phyloP scores from a whole-genome alignment of 2,113 vertebrate genomes.

The Morone saxatilis region DNA sequence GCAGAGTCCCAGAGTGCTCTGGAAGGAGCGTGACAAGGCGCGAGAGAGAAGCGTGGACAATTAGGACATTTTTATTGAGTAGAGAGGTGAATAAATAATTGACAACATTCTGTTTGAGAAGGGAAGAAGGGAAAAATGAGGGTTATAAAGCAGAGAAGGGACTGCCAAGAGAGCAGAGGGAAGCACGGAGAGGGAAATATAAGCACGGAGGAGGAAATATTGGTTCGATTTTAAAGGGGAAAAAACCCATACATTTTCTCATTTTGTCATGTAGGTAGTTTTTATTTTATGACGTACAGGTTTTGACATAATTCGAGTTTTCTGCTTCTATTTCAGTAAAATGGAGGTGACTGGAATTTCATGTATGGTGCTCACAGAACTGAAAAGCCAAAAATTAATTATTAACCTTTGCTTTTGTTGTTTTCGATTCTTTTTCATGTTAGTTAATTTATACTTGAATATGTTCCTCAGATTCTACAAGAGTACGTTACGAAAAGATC shows the following conservation, averaged over 20 bases:
- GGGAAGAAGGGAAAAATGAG: constrained; percentile 29
- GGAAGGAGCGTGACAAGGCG: constrained; percentile 39
- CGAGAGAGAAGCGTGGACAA: constrained; percentile 62
- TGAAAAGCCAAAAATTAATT: not conserved
- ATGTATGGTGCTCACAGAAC: not conserved
- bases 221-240: not conserved
- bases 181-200: constrained; percentile 6
- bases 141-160: constrained; percentile 27
- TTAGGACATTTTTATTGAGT: constrained; percentile 76
- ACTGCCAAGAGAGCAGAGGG: not conserved
- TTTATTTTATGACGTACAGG: not conserved
- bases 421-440: not conserved
- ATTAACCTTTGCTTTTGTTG: not conserved
- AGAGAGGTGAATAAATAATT: constrained; percentile 77
- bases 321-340: not conserved
- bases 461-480: not conserved
- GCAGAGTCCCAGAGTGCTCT: constrained; percentile 45
- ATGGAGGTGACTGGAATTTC: not conserved
- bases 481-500: not conserved
- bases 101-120: constrained; percentile 55
- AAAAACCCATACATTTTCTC: not conserved
- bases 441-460: not conserved
- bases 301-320: not conserved
- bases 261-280: not conserved
- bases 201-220: not conserved